Base-by-base conservation (phyloP, 2,797 vertebrate genomes). In the Pempheris klunzingeri region DNA sequence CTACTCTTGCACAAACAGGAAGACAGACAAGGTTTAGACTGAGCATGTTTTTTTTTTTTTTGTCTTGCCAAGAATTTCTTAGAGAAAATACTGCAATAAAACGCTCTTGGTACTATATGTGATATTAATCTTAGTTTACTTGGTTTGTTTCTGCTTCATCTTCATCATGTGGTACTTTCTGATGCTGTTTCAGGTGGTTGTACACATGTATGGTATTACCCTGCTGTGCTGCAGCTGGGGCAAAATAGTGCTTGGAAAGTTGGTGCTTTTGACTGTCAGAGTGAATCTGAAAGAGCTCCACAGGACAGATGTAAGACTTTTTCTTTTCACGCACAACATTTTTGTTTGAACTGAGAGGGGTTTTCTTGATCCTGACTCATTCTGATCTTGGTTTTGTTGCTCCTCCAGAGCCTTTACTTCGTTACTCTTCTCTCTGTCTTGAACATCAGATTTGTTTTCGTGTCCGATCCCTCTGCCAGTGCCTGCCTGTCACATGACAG, bases 1-100 rank as follows among this genome's bases (percentile, higher is more conserved):
- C 1, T 0, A 36, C 43, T 55, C 18, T n/a, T 62, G 78, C 80
- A 77, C 61, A 78, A 87, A 92, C 89, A 92, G 91, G 90, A 92
- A 92, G 86, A 54, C 53, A 72, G 61, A 71, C 34, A 1, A 64
- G 44, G 43, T 64, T 22, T 76, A 62, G 67, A 74, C 7, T 32
- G 4, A 46, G 41, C 2, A 2, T 1, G 4, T 44, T 41, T 44
- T 43, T 63, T 4, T n/a, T n/a, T n/a, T n/a, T n/a, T n/a, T 18
- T 6, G 3, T 12, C 22, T 8, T 17, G 5, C 53, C 18, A 39
- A 34, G 17, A 44, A 26, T 17, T 20, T 3, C 22, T 57, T 3
- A 62, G 3, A 32, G 4, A 34, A 63, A 52, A 1, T 14, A 24
- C 39, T 43, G 36, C 4, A 44, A 50, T 24, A 24, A 7, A 47